Evolutionary conservation across 1,140 invertebrate species (phyloP).

Genomic region (Orius laevigatus): DNA sequence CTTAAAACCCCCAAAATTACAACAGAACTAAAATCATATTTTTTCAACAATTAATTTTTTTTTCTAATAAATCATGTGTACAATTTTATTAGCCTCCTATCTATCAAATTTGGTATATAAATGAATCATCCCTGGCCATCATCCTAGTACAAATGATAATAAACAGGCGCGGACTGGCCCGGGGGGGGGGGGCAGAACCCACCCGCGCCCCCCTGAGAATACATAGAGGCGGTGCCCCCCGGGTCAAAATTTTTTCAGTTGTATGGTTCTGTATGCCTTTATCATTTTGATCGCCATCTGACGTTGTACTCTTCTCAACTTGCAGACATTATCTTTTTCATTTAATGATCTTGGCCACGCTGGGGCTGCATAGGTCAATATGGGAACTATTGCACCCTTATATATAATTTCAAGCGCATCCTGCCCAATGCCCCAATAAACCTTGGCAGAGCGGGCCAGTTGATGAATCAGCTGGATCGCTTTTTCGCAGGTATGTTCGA

Average conservation of each 20-base stretch:
- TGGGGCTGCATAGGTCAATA: constrained; percentile 1
- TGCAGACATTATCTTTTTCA: neutral
- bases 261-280: neutral
- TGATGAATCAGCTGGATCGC: neutral
- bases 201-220: too few species aligned
- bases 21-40: neutral
- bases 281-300: neutral
- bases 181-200: too few species aligned
- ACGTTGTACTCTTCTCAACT: neutral
- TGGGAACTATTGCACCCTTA: constrained; percentile 3
- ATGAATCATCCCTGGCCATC: too few species aligned
- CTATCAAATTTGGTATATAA: too few species aligned
- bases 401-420: constrained; percentile 3
- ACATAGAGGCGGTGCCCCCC: too few species aligned
- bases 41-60: neutral
- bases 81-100: too few species aligned
- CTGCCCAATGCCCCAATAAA: constrained; percentile 2
- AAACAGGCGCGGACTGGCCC: too few species aligned
- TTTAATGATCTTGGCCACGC: neutral
- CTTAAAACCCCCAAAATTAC: neutral
- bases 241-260: too few species aligned
- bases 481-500: neutral
- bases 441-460: neutral
- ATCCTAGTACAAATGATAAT: too few species aligned
- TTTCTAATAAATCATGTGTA: too few species aligned